A percentile compares a stretch with the other conserved stretches of the same genome.
These are phyloP conservation scores for Dendrolimus punctatus DNA, from an alignment of 1,140 invertebrate species.

Conservation along the genomic window DNA sequence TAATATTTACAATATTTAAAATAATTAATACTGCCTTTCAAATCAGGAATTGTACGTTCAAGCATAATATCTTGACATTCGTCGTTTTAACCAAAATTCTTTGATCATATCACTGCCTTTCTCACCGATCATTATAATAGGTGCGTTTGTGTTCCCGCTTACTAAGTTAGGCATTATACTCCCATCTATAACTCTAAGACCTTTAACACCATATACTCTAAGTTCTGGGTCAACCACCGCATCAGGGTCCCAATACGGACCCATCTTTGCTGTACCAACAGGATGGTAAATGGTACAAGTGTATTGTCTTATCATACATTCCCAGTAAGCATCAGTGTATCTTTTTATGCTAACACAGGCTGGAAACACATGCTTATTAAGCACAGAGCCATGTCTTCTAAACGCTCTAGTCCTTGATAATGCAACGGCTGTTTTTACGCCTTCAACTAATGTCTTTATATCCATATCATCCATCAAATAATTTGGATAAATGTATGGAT, in stretches of 20 bases:
- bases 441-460: conserved; percentile 85
- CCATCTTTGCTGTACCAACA: conserved; percentile 94
- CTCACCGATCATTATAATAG: conserved; percentile 89
- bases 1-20: conserved; percentile 12
- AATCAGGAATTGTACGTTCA: conserved; percentile 38
- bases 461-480: conserved; percentile 89
- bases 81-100: conserved; percentile 79
- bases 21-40: conserved; percentile 31
- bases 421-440: conserved; percentile 84
- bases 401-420: conserved; percentile 83
- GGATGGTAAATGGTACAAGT: conserved; percentile 90
- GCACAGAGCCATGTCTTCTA: conserved; percentile 77
- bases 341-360: conserved; percentile 77
- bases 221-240: conserved; percentile 91
- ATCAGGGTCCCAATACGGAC: conserved; percentile 84
- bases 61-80: conserved; percentile 48
- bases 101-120: conserved; percentile 89
- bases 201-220: conserved; percentile 84
- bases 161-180: conserved; percentile 89
- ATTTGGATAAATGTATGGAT: conserved; percentile 94
- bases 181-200: conserved; percentile 87
- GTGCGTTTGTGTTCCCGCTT: conserved; percentile 89
- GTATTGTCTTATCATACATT: conserved; percentile 87
- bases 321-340: conserved; percentile 84
- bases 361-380: conserved; percentile 80